Evolutionary conservation across 64 coral and sea anemone genomes (phyloP), one percentile per base, ranked within the genome.

Genomic region (Acropora tenuis): DNA sequence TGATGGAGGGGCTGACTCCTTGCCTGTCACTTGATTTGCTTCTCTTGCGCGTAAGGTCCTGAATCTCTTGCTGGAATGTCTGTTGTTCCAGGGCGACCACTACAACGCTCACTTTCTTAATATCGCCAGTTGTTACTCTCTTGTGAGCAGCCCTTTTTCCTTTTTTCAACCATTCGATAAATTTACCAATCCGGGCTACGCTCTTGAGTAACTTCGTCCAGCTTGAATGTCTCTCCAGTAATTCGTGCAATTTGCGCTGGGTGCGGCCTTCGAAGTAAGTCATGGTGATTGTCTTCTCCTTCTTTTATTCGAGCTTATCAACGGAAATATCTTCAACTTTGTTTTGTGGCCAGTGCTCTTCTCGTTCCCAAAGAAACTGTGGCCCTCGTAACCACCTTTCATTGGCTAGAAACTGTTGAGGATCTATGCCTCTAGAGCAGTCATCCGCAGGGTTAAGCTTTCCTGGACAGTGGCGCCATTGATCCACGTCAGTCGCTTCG

Each of bases 341-440:
- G 71, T 10, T 86, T 3, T 84, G 42, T 1, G 81, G 90, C 90
- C 90, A 92, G 11, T 92, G 42, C 9, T 76, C 81, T 60, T 92
- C 80, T 3, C 46, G 2, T 18, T 69, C 8, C 20, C 43, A 16
- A 1, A 92, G 69, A 18, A 92, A 92, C 8, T 42, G 15, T 78
- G 90, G 80, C n/a, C 90, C 89, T 4, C 74, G 73, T 5, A 75
- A 30, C 30, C 30, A 30, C n/a, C n/a, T n/a, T n/a, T n/a, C n/a
- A n/a, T n/a, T n/a, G n/a, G n/a, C n/a, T n/a, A n/a, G n/a, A n/a
- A n/a, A n/a, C n/a, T n/a, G n/a, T n/a, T n/a, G n/a, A n/a, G n/a
- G n/a, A n/a, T n/a, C n/a, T n/a, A n/a, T n/a, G n/a, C n/a, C n/a
- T n/a, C n/a, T n/a, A n/a, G n/a, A n/a, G n/a, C n/a, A n/a, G n/a